Evolutionary conservation across 2,888 invertebrate species (phyloP), one percentile per base, ranked within the genome.

Genomic region (Drosophila parthenogenetica): DNA sequence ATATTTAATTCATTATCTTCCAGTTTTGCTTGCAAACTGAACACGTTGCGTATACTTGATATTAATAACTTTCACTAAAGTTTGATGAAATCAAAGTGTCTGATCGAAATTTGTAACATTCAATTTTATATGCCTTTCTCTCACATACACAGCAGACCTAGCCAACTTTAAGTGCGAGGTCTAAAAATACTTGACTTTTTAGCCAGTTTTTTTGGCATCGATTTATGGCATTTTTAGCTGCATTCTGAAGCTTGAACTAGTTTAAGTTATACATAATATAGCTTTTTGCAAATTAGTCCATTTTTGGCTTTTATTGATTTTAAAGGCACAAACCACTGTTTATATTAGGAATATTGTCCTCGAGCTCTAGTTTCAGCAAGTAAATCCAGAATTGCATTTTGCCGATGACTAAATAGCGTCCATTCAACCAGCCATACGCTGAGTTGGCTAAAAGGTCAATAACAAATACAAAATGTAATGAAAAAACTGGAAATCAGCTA

Each of bases 371-470:
- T 29, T 32, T 13, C 5, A 5, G n/a, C 5, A 25, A 22, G 50
- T 13, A 55, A 60, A 55, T 29, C 11, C 14, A 43, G 29, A 50
- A 45, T 42, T 17, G 39, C 45, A n/a, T 54, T 17, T 8, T 7
- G 0, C 37, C 64, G 29, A 43, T 70, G 45, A n/a, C 32, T 39
- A 42, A n/a, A 58, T 40, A 45, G 60, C 25, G 55, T 55, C 43
- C 55, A 50, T 73, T 63, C 58, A 67, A 73, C 67, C 59, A 49
- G 50, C 29, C 51, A 49, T 51, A 49, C 54, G 42, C 57, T 40
- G 14, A 51, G 35, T 29, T 42, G 35, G 42, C 39, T 57, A 32
- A 63, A 60, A 60, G 63, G 17, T 40, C 51, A 43, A 59, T 66
- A 77, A 73, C 83, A 79, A n/a, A n/a, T n/a, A n/a, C n/a, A n/a